phyloP scores from a whole-genome alignment of 2,888 invertebrate genomes.

The Mylabris sibirica region DNA sequence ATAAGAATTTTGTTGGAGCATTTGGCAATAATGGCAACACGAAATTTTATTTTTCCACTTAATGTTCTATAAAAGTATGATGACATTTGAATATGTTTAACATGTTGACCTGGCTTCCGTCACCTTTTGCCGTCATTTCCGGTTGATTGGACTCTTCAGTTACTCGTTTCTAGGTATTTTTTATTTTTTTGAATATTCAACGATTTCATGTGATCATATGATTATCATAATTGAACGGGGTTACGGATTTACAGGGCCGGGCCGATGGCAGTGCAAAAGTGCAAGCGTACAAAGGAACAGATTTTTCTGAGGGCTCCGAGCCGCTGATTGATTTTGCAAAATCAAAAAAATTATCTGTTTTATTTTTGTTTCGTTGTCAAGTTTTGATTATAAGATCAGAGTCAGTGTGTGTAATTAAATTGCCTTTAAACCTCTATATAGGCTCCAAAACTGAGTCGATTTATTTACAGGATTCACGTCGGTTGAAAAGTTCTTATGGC shows the following conservation, averaged over 20 bases:
- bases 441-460: too few relatives aligned
- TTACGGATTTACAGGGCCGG: background rate
- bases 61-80: constrained; percentile 40
- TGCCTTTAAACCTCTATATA: too few relatives aligned
- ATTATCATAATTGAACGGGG: background rate
- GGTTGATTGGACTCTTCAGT: constrained; percentile 49
- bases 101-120: constrained; percentile 55
- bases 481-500: too few relatives aligned
- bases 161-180: background rate
- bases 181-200: constrained; percentile 12
- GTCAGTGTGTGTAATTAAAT: too few relatives aligned
- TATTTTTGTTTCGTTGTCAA: too few relatives aligned
- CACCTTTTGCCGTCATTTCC: constrained; percentile 57
- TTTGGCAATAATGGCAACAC: background rate
- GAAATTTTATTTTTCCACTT: background rate
- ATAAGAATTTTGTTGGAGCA: background rate
- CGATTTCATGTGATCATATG: background rate
- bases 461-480: too few relatives aligned
- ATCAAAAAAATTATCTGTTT: too few relatives aligned
- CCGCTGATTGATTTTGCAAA: too few relatives aligned
- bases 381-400: too few relatives aligned
- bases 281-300: too few relatives aligned
- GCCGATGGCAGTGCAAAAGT: too few relatives aligned
- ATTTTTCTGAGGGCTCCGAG: too few relatives aligned
- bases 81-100: constrained; percentile 55